Base-by-base conservation (phyloP, 1,140 invertebrate species). In the Cotesia vestalis region DNA sequence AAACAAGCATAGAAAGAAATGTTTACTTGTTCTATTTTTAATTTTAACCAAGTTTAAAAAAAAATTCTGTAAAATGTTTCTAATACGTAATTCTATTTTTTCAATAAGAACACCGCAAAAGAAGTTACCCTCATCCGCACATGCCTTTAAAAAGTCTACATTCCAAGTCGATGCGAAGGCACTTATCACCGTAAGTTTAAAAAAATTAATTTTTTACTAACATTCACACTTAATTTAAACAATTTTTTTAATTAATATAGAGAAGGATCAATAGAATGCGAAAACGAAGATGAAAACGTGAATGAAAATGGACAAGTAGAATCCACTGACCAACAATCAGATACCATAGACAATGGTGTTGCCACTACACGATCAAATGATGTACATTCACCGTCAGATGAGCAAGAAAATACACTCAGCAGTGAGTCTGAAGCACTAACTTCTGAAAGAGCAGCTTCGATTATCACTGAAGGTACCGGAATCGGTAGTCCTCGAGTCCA, bases 41-140 rank as follows among this genome's bases (percentile, higher is more conserved):
- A 20, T 20, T 20, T 20, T 20, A 20, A 20, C 20, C 1, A 20
- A 20, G 20, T 20, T 20, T 20, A 1, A 20, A 20, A 20, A 20
- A 20, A 20, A 20, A 20, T 20, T 20, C 20, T 20, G 20, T 20
- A 20, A 20, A 20, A 20, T 20, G 20, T 20, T 20, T 2, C 20
- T 73, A 52, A 59, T 36, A 40, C 38, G 60, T 40, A 69, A 69
- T 59, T 61, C 34, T 52, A 34, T 17, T 38, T 34, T 73, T 64
- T 72, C 73, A 80, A 75, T 11, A 81, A 92, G 91, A 90, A 82
- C 91, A 92, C 78, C 85, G 91, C 27, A 89, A 91, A 78, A 89
- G 88, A 79, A 91, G 89, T 77, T 92, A 91, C 76, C 91, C 90
- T 3, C 91, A 91, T 80, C 89, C 89, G 69, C 90, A 92, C 77